phyloP scores from a whole-genome alignment of 2,113 vertebrate genomes.

The Helogale parvula region DNA sequence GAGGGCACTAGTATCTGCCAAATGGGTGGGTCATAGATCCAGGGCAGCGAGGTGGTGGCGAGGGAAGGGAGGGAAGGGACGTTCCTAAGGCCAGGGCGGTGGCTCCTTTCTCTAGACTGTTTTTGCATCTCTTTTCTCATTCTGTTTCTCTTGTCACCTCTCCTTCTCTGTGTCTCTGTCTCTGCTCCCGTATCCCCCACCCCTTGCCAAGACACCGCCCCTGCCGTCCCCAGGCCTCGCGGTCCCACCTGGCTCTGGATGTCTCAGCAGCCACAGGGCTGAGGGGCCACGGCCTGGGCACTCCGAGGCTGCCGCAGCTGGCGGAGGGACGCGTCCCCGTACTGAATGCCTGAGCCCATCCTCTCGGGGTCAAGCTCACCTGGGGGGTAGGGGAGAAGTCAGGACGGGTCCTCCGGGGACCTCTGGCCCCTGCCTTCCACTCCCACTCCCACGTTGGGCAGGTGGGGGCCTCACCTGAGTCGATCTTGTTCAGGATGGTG shows the following conservation, averaged over 20 bases:
- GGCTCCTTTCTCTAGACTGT: neutral
- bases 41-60: neutral
- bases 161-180: neutral
- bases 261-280: slow-evolving; percentile 91
- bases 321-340: slow-evolving; percentile 92
- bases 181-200: neutral
- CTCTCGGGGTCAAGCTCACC: slow-evolving; percentile 95
- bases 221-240: neutral
- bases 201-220: neutral
- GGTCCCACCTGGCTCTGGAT: slow-evolving; percentile 65
- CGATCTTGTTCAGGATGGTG: slow-evolving; percentile 95
- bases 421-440: neutral
- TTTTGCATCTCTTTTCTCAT: neutral
- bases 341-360: slow-evolving; percentile 97
- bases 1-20: neutral
- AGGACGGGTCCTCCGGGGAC: neutral
- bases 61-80: neutral
- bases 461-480: slow-evolving; percentile 88
- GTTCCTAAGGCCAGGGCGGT: neutral
- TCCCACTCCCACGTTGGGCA: fast-evolving
- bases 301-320: slow-evolving; percentile 92
- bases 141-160: neutral
- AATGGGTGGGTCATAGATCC: neutral
- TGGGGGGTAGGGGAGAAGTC: slow-evolving; percentile 35
- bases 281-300: slow-evolving; percentile 87